A percentile compares a stretch with the other conserved stretches of the same genome.
Evolutionary conservation across 92 coral and sea anemone species (phyloP).

Genomic region (Epizoanthus stellaris): DNA sequence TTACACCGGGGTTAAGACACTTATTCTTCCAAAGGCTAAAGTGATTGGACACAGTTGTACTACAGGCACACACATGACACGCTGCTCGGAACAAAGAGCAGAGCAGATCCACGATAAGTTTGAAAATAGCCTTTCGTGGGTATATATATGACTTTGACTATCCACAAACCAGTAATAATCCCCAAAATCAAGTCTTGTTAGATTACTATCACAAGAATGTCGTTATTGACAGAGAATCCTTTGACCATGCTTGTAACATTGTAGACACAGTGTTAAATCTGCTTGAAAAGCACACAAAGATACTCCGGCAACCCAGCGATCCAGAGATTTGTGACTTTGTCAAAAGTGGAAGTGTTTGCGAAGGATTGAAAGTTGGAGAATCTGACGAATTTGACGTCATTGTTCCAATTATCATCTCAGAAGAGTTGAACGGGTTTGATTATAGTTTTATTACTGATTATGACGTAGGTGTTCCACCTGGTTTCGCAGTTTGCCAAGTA

Average conservation of each 20-base stretch:
- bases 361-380: conserved; percentile 35
- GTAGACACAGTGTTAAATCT: conserved; percentile 17
- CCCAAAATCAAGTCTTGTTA: conserved; percentile 5
- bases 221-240: conserved; percentile 1
- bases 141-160: conserved; percentile 15
- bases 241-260: conserved; percentile 6
- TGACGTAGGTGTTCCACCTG: conserved; percentile 25
- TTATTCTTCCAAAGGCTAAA: neutral
- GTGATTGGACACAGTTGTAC: too few species aligned
- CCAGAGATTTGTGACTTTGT: conserved; percentile 27
- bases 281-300: neutral
- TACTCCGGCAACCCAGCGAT: neutral
- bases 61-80: neutral
- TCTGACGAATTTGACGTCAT: conserved; percentile 42
- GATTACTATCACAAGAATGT: conserved; percentile 16
- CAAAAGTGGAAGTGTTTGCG: conserved; percentile 32
- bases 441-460: conserved; percentile 14
- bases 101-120: neutral
- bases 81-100: neutral
- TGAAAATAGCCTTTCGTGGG: neutral
- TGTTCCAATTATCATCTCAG: conserved; percentile 6
- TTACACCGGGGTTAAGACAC: neutral
- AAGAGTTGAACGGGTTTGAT: neutral
- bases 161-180: neutral
- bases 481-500: conserved; percentile 34